Evolutionary conservation across 2,113 vertebrate species (phyloP), one percentile per base, ranked within the genome.

Genomic region (Pipa parva): DNA sequence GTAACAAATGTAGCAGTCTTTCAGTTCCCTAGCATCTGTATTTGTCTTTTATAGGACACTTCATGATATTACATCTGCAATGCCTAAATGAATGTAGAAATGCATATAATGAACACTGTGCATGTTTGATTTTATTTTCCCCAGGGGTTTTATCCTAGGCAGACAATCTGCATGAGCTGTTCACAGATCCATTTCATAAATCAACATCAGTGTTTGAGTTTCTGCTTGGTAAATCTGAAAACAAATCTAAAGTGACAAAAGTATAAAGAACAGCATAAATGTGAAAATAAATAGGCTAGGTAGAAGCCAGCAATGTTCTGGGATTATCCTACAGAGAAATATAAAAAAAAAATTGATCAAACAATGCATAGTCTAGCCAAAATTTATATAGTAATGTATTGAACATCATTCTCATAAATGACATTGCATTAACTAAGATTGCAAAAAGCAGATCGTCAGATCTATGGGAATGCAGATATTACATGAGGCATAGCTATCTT

Each of bases 131-230:
- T 54, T 61, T 6, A 45, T 70, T 13, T 52, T 52, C 66, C 57
- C 57, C 61, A 42, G 57, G 52, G 66, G 49, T 39, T 70, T 54
- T 54, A 61, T 31, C 52, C 59, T 37, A 61, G 56, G 58, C 57
- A 70, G 48, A 70, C 59, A 61, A 70, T 70, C 66, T 70, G 66
- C 58, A 70, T 70, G 57, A 70, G 66, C 57, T 70, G 46, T 50
- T 57, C 57, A 61, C 39, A 69, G 66, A 70, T 70, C 66, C 39
- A 54, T 70, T 70, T 54, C 66, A 54, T 70, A 70, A 70, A 70
- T 70, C 66, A 70, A 70, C 66, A 70, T 70, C 66, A 70, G 66
- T 70, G 66, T 61, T 70, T 70, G 66, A 70, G 46, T 70, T 70
- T 70, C 58, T 70, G 48, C 57, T 60, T 69, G 57, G 57, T 60